Evolutionary conservation across 2,888 invertebrate genomes (phyloP).

Genomic region (Steromphala cineraria): DNA sequence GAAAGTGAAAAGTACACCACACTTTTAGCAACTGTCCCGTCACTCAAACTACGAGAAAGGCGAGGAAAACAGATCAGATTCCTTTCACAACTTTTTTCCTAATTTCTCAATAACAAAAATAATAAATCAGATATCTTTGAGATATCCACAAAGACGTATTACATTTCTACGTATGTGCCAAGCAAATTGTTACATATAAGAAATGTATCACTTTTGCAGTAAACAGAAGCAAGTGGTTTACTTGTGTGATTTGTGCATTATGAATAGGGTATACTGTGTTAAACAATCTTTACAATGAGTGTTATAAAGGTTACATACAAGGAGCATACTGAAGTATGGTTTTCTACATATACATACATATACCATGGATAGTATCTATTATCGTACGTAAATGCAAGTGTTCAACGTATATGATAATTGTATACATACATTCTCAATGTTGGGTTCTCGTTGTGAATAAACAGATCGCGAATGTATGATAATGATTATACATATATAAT

Average conservation of each 20-base stretch:
- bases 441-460: too few species aligned
- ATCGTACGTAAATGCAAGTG: too few species aligned
- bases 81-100: neutral
- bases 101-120: constrained; percentile 11
- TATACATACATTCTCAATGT: neutral
- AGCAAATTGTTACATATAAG: too few species aligned
- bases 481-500: too few species aligned
- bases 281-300: too few species aligned
- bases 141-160: neutral
- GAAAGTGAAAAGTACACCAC: neutral
- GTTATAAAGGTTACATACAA: too few species aligned
- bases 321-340: too few species aligned
- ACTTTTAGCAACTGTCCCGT: neutral
- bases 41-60: neutral
- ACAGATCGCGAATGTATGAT: too few species aligned
- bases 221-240: too few species aligned
- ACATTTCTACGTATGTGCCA: too few species aligned
- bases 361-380: neutral
- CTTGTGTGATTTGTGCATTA: neutral
- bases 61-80: neutral
- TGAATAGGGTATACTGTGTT: neutral
- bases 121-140: constrained; percentile 4
- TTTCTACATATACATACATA: neutral
- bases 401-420: too few species aligned
- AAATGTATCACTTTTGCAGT: too few species aligned